A percentile compares a stretch with the other conserved stretches of the same genome.
Conservation (phyloP, 1,140 invertebrate genomes). For the Dysdera silvatica region DNA sequence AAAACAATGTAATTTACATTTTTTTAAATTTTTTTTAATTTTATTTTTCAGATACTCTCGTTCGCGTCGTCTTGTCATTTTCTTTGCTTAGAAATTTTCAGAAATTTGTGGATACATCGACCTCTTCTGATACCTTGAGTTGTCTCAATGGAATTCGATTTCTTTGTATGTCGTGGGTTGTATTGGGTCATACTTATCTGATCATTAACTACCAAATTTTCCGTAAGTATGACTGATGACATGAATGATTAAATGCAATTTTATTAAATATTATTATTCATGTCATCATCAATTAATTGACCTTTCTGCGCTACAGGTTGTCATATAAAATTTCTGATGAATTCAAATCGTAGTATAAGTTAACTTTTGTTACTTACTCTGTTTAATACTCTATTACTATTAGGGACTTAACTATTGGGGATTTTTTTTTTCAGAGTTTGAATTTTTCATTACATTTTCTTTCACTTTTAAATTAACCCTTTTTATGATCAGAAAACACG, state of each 20-base stretch:
- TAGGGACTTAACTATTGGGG: too few species aligned
- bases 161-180: constrained; percentile 85
- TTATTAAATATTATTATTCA: background rate
- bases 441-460: too few species aligned
- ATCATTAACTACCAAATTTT: constrained; percentile 27
- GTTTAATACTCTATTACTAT: too few species aligned
- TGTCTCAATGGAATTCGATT: constrained; percentile 66
- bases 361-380: too few species aligned
- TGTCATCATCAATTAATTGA: background rate
- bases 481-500: too few species aligned
- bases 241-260: background rate
- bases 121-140: constrained; percentile 14
- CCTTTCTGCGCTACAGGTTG: background rate
- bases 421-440: too few species aligned
- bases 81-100: constrained; percentile 13
- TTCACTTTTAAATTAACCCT: too few species aligned
- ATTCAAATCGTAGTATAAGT: too few species aligned
- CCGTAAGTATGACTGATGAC: constrained; percentile 10
- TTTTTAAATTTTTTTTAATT: background rate
- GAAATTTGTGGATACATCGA: constrained; percentile 15
- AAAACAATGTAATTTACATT: background rate
- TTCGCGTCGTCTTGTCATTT: constrained; percentile 3
- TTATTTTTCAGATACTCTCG: constrained; percentile 5
- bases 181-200: constrained; percentile 71
- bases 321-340: too few species aligned